Evolutionary conservation across 2,797 vertebrate species (phyloP).

Genomic region (Crypturellus tataupa): DNA sequence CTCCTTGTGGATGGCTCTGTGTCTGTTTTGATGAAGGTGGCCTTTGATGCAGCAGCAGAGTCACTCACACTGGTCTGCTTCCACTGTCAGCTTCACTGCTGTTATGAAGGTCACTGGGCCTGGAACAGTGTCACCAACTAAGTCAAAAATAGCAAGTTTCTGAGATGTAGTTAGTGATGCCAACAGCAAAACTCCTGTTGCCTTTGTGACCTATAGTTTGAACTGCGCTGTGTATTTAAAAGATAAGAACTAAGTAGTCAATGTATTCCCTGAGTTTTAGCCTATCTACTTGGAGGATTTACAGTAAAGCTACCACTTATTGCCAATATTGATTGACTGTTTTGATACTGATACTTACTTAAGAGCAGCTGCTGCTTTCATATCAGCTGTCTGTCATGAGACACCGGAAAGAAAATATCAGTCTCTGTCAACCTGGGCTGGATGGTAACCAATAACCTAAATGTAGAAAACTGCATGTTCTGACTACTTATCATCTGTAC

Average conservation of each 20-base stretch:
- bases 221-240: background rate
- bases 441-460: background rate
- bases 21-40: background rate
- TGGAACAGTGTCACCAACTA: background rate
- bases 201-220: rapidly evolving
- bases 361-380: background rate
- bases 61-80: rapidly evolving
- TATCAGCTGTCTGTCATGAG: background rate
- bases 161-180: background rate
- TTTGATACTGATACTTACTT: constrained; percentile 20
- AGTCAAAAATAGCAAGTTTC: background rate
- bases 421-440: background rate
- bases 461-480: background rate
- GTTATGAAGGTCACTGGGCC: rapidly evolving
- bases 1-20: background rate
- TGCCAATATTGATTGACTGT: background rate
- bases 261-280: background rate
- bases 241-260: background rate
- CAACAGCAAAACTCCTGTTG: background rate
- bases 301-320: background rate
- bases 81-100: background rate
- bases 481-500: background rate
- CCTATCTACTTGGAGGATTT: background rate
- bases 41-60: background rate
- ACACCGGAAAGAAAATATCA: background rate